These are phyloP conservation scores for Drosophila repletoides DNA, from an alignment of 1,140 invertebrate genomes.

Conservation along the genomic window DNA sequence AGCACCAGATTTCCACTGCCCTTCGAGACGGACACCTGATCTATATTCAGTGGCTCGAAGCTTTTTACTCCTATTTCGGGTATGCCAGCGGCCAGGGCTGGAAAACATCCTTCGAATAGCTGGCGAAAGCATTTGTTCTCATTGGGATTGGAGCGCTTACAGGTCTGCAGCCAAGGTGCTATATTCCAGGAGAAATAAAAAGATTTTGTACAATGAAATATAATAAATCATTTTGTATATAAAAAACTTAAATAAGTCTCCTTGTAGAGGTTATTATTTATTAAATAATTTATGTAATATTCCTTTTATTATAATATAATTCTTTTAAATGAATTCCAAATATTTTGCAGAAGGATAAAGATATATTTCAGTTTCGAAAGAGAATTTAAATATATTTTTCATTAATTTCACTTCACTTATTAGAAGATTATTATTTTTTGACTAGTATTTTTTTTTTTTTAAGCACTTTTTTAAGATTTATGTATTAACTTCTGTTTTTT, in stretches of 20 bases:
- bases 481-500: background rate
- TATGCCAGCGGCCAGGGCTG: conserved; percentile 81
- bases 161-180: conserved; percentile 77
- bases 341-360: too few species aligned
- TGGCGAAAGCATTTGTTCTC: conserved; percentile 77
- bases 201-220: background rate
- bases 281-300: too few species aligned
- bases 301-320: too few species aligned
- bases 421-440: background rate
- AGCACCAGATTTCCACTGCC: conserved; percentile 83
- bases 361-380: too few species aligned
- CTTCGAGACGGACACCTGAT: conserved; percentile 82
- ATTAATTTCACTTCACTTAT: background rate
- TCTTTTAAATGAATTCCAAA: too few species aligned
- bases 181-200: background rate
- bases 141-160: conserved; percentile 74
- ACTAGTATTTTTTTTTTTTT: background rate
- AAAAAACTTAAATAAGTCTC: background rate
- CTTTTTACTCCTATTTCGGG: conserved; percentile 83
- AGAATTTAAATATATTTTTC: too few species aligned
- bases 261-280: too few species aligned
- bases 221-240: background rate
- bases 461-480: background rate
- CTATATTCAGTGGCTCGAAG: conserved; percentile 83
- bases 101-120: conserved; percentile 76